These are phyloP conservation scores for Elgonia sp. DNA, from an alignment of 2,888 invertebrate species.

Conservation along the genomic window DNA sequence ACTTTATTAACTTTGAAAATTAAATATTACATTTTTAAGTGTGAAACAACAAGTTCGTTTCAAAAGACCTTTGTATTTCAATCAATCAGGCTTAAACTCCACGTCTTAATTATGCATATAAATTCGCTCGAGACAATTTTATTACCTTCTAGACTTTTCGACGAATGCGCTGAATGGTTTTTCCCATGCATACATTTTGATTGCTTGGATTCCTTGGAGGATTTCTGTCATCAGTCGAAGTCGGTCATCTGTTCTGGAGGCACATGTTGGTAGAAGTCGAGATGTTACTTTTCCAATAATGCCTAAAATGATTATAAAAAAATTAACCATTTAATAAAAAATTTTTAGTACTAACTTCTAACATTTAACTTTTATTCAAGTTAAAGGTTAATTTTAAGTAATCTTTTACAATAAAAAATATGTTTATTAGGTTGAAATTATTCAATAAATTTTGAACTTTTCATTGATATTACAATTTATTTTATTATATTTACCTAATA, in stretches of 20 bases:
- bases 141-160: slow-evolving; percentile 87
- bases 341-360: too few relatives aligned
- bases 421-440: too few relatives aligned
- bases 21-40: slow-evolving; percentile 14
- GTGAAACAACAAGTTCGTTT: too few relatives aligned
- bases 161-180: slow-evolving; percentile 91
- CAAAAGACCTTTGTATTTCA: neutral
- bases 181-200: slow-evolving; percentile 97
- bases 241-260: slow-evolving; percentile 94
- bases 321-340: neutral
- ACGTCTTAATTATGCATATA: neutral
- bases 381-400: too few relatives aligned
- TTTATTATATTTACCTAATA: slow-evolving; percentile 84
- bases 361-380: too few relatives aligned
- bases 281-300: slow-evolving; percentile 81
- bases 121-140: slow-evolving; percentile 3
- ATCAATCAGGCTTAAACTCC: neutral
- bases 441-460: too few relatives aligned
- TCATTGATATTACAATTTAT: too few relatives aligned
- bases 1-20: neutral
- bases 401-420: too few relatives aligned
- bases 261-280: slow-evolving; percentile 90
- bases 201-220: slow-evolving; percentile 94
- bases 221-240: slow-evolving; percentile 96
- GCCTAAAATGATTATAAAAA: slow-evolving; percentile 67